These are phyloP conservation scores for Drosophila sordidula DNA, from an alignment of 2,888 invertebrate species.

Conservation along the genomic window DNA sequence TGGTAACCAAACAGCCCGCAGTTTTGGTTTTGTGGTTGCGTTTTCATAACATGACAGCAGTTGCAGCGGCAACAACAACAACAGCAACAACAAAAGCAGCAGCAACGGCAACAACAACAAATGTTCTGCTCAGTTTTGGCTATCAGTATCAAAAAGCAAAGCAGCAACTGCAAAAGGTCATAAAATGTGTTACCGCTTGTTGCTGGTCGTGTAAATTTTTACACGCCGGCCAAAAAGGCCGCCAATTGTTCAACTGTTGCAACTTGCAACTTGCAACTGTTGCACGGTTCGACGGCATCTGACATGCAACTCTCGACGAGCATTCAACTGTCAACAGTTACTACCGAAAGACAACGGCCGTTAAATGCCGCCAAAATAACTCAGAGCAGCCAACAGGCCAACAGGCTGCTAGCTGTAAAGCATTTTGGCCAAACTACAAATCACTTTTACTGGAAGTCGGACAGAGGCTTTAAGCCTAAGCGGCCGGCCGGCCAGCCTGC, in stretches of 20 bases:
- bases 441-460: constrained; percentile 74
- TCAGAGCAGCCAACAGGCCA: constrained; percentile 51
- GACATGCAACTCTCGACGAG: constrained; percentile 82
- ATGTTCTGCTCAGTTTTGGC: constrained; percentile 71
- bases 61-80: constrained; percentile 25
- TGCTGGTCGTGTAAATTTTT: constrained; percentile 77
- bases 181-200: constrained; percentile 74
- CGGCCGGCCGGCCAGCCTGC: constrained; percentile 25
- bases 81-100: constrained; percentile 14
- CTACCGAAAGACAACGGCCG: constrained; percentile 77
- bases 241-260: constrained; percentile 66
- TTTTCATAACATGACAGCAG: constrained; percentile 72
- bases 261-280: constrained; percentile 43
- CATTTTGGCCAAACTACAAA: constrained; percentile 77
- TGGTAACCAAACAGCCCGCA: constrained; percentile 62
- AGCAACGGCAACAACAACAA: constrained; percentile 37
- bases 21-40: constrained; percentile 53
- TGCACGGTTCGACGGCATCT: constrained; percentile 56
- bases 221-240: constrained; percentile 72
- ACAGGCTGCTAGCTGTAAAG: constrained; percentile 36
- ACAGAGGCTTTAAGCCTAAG: constrained; percentile 27
- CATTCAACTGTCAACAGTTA: constrained; percentile 84
- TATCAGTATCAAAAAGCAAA: constrained; percentile 67
- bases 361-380: constrained; percentile 79
- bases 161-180: constrained; percentile 74